These are phyloP conservation scores for Anoplius nigerrimus DNA, from an alignment of 2,888 invertebrate species.

Conservation along the genomic window DNA sequence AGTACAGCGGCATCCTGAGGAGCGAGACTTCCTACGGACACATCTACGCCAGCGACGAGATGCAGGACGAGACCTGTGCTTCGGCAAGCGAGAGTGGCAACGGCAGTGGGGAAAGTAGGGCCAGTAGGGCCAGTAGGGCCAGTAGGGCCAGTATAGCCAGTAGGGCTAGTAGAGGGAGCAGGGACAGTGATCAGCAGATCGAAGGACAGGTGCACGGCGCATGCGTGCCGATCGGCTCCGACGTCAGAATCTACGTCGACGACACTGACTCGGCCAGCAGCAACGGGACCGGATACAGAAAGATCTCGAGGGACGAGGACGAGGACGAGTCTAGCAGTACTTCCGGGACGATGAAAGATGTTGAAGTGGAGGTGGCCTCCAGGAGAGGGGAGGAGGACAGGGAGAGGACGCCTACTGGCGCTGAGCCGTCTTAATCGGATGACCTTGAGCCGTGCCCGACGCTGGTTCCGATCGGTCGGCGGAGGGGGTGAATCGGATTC, in stretches of 20 bases:
- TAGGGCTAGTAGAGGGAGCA: constrained; percentile 18
- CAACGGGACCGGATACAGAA: constrained; percentile 28
- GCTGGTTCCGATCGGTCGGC: too few species aligned
- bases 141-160: constrained; percentile 13
- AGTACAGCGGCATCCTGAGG: constrained; percentile 18
- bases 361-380: not conserved
- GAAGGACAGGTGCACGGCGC: constrained; percentile 3
- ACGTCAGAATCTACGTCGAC: constrained; percentile 65
- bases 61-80: constrained; percentile 21
- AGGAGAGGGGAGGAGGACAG: not conserved
- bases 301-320: constrained; percentile 20
- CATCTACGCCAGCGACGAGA: constrained; percentile 51
- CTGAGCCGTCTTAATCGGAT: constrained; percentile 46
- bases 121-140: constrained; percentile 10
- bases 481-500: too few species aligned
- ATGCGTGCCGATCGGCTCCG: constrained; percentile 47
- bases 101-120: constrained; percentile 14
- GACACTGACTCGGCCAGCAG: constrained; percentile 64
- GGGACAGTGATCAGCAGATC: constrained; percentile 32
- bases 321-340: constrained; percentile 20
- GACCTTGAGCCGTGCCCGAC: too few species aligned
- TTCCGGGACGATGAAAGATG: constrained; percentile 19
- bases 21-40: constrained; percentile 48
- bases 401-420: constrained; percentile 12
- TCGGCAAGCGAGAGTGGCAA: constrained; percentile 31